Conservation (phyloP, 2,888 invertebrate genomes). For the Alsophila aescularia region DNA sequence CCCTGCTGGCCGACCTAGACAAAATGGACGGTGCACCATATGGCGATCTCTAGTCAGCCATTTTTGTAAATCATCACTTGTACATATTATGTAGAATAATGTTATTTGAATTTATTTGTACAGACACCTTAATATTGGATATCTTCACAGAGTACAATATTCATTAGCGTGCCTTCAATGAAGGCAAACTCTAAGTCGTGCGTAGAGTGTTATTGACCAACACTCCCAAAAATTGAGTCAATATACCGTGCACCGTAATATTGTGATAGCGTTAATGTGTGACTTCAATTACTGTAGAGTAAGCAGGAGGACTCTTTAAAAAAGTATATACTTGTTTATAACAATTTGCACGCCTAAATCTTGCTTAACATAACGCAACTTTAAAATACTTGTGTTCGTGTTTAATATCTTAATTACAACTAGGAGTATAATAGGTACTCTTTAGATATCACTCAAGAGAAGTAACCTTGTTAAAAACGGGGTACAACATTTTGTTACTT, state of each 20-base stretch:
- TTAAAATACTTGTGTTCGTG: constrained; percentile 1
- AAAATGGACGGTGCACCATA: constrained; percentile 75
- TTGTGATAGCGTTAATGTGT: constrained; percentile 61
- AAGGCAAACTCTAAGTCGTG: constrained; percentile 66
- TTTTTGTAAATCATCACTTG: constrained; percentile 48
- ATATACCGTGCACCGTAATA: constrained; percentile 33
- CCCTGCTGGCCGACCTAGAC: constrained; percentile 76
- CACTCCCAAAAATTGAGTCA: constrained; percentile 74
- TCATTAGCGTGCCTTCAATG: constrained; percentile 78
- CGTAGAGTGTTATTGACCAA: constrained; percentile 58
- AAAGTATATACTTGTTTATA: constrained; percentile 31
- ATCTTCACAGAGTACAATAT: constrained; percentile 75
- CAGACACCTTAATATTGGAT: constrained; percentile 66
- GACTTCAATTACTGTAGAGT: constrained; percentile 56
- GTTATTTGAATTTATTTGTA: constrained; percentile 67
- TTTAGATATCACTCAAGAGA: constrained; percentile 12
- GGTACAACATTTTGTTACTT: constrained; percentile 25
- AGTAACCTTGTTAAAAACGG: constrained; percentile 15
- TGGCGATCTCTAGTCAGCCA: constrained; percentile 77
- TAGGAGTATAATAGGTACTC: constrained; percentile 1
- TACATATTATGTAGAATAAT: constrained; percentile 59
- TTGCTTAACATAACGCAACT: constrained; percentile 9
- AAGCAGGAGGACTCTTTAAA: constrained; percentile 43
- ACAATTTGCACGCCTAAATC: constrained; percentile 26
- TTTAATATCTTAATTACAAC: constrained; percentile 11